These are phyloP conservation scores for Noctua janthina DNA, from an alignment of 2,888 invertebrate genomes.

Conservation along the genomic window DNA sequence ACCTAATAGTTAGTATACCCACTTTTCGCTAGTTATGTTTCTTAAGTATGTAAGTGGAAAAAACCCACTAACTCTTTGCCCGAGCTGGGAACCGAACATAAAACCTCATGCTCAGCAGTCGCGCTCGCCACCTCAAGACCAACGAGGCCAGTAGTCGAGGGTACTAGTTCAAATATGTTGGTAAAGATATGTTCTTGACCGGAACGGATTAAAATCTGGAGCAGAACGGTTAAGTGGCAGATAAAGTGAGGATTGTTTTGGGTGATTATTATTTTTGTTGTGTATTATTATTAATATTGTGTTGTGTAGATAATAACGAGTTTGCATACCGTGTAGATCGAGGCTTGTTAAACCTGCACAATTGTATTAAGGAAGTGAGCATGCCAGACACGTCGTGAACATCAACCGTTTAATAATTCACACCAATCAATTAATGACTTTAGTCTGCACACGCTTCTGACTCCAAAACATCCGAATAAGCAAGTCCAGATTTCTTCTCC, in stretches of 20 bases:
- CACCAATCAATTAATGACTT: no score
- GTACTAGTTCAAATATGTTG: slow-evolving; percentile 5
- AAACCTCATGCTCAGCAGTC: neutral
- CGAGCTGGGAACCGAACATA: neutral
- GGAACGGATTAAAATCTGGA: slow-evolving; percentile 42
- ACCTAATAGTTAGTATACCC: neutral
- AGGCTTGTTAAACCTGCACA: neutral
- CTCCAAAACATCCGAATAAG: neutral
- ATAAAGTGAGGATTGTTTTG: slow-evolving; percentile 19
- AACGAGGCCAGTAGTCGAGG: neutral
- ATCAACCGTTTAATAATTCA: no score
- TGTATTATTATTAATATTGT: slow-evolving; percentile 17
- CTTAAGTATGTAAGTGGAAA: neutral
- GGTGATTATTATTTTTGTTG: slow-evolving; percentile 16
- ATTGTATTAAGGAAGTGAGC: no score
- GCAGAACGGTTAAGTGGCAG: slow-evolving; percentile 40
- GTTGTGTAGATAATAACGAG: neutral
- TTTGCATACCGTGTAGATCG: neutral
- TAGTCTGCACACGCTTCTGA: no score
- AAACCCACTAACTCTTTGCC: neutral
- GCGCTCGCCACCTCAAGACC: neutral
- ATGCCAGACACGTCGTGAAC: no score
- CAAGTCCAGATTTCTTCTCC: neutral
- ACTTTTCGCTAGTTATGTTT: neutral
- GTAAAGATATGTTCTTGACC: slow-evolving; percentile 35